These are phyloP conservation scores for Trilocha varians DNA, from an alignment of 2,888 invertebrate species.

Conservation along the genomic window DNA sequence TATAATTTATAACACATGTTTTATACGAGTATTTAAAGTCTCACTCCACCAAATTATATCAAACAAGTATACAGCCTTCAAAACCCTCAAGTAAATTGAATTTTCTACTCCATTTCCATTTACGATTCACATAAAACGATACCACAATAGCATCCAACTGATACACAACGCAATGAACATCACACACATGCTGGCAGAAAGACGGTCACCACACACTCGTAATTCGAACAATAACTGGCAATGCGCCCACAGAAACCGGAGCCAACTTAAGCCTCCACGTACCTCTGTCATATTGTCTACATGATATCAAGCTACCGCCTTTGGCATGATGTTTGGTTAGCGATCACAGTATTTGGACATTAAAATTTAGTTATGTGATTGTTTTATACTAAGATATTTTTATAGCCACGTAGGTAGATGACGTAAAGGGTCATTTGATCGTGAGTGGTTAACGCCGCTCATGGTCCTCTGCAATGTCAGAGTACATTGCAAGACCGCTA, in stretches of 20 bases:
- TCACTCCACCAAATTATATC: no score
- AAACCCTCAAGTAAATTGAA: no score
- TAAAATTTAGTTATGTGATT: not conserved
- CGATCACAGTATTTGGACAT: conserved; percentile 2
- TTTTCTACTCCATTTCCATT: not conserved
- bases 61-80: no score
- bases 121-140: not conserved
- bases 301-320: conserved; percentile 7
- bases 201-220: conserved; percentile 20
- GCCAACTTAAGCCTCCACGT: conserved; percentile 22
- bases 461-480: no score
- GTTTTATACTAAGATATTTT: no score
- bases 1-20: no score
- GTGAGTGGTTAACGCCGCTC: no score
- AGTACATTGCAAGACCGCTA: no score
- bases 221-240: conserved; percentile 32
- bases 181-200: conserved; percentile 13
- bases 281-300: conserved; percentile 11
- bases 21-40: no score
- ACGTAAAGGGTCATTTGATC: no score
- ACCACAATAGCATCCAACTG: not conserved
- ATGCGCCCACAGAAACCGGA: conserved; percentile 20
- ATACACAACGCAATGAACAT: conserved; percentile 2
- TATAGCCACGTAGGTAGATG: no score
- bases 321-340: conserved; percentile 8